These are phyloP conservation scores for Apodemia zela DNA, from an alignment of 2,888 invertebrate genomes.

Conservation along the genomic window DNA sequence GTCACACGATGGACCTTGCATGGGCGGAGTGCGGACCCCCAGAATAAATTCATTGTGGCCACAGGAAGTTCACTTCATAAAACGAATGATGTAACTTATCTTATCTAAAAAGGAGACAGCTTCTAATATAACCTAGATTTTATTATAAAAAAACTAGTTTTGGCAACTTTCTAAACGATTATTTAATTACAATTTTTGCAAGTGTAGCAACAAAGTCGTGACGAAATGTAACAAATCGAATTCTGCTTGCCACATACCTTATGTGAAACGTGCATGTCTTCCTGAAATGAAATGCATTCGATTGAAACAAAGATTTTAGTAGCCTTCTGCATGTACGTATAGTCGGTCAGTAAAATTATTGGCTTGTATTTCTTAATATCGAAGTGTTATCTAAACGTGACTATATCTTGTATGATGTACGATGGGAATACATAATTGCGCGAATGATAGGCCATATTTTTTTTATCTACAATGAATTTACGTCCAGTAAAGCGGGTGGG, in stretches of 20 bases:
- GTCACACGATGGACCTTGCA: no score
- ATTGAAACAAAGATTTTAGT: conserved; percentile 18
- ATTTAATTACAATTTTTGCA: conserved; percentile 28
- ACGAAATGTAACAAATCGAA: conserved; percentile 39
- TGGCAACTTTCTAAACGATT: conserved; percentile 21
- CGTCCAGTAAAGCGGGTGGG: no score
- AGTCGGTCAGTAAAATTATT: no score
- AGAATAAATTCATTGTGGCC: background rate
- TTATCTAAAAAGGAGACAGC: background rate
- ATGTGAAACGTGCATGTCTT: conserved; percentile 36
- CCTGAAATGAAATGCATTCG: conserved; percentile 30
- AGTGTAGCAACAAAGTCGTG: conserved; percentile 36
- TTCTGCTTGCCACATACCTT: conserved; percentile 35
- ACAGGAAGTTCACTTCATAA: background rate
- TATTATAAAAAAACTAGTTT: conserved; percentile 4
- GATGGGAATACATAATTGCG: no score
- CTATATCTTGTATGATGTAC: no score
- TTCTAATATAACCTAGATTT: background rate
- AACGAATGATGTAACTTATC: background rate
- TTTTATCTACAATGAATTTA: no score
- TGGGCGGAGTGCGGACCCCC: background rate
- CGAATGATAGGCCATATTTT: no score
- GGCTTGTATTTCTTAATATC: no score
- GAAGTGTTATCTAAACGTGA: no score
- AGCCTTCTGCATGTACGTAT: no score